Percentiles rank a stretch among this genome's conserved stretches.
These are phyloP conservation scores for Aurelia coerulea DNA, from an alignment of 30 jellyfish, hydroid and myxozoan species.

Conservation along the genomic window DNA sequence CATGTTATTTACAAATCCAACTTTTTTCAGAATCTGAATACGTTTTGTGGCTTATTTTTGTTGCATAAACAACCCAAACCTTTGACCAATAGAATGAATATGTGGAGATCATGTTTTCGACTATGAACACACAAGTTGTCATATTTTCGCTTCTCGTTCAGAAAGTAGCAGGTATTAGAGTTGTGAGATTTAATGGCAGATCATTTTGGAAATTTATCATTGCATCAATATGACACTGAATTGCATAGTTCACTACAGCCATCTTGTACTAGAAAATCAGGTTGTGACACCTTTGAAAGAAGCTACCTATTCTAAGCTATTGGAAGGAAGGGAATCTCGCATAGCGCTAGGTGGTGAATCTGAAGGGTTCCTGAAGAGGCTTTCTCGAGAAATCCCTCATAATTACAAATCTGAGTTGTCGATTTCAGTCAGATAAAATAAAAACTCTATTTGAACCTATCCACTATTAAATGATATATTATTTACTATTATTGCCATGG, in stretches of 20 bases:
- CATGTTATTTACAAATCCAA: neutral
- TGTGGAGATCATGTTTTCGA: neutral
- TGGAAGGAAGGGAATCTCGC: slow-evolving; percentile 7
- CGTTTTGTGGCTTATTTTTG: slow-evolving; percentile 8
- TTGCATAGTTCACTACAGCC: slow-evolving; percentile 14
- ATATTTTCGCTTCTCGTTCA: neutral
- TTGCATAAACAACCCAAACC: neutral
- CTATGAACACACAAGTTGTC: neutral
- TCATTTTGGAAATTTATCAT: neutral
- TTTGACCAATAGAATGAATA: neutral
- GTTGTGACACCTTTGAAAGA: slow-evolving; percentile 30
- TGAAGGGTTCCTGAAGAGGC: neutral
- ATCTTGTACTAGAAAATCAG: slow-evolving; percentile 21
- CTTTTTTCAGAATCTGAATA: neutral
- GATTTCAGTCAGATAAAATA: too few relatives aligned
- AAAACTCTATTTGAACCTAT: too few relatives aligned
- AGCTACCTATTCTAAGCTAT: slow-evolving; percentile 24
- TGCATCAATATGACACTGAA: slow-evolving; percentile 16
- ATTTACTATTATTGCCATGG: too few relatives aligned
- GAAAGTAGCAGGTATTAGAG: neutral
- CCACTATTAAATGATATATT: too few relatives aligned
- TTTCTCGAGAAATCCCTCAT: too few relatives aligned
- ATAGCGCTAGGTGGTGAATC: neutral
- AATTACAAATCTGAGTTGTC: too few relatives aligned
- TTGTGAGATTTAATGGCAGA: slow-evolving; percentile 18